Base-by-base conservation (phyloP, 1,140 invertebrate genomes). In the Phymastichus coffea region DNA sequence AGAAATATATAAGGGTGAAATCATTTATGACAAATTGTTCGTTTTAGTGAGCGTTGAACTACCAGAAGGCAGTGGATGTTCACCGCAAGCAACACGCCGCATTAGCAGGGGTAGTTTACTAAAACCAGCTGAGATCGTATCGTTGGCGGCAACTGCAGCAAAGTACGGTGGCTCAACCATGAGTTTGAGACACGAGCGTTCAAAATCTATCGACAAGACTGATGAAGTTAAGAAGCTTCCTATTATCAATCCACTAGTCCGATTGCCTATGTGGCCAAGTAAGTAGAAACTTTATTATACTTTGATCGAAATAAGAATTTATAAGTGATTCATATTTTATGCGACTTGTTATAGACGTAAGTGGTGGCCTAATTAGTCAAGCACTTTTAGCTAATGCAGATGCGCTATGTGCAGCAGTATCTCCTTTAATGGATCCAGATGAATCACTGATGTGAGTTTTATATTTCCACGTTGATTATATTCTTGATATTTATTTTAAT, bases 341-440 rank as follows among this genome's bases (percentile, higher is more conserved):
- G 47, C 23, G 3, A 25, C 0, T 41, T n/a, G n/a, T 49, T 62
- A 4, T 60, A 87, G 86, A 87, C 72, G 81, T 88, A 2, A 81
- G 80, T 20, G 80, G 83, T 49, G 87, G 87, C 58, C 86, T 95
- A 49, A 92, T 95, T 63, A 92, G 91, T 66, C 92, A 94, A 80
- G 95, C 94, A 61, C 82, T 98, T 9, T 78, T 98, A 43, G 94
- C 95, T 25, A 97, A 97, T 80, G 95, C 95, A n/a, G 95, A 97
- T 78, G 93, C 95, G 10, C 80, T 98, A 0, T 97, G 95, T 81
- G 94, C 95, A 30, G 92, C 94, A 6, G 94, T 93, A 12, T 94
- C 93, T 63, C 94, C 94, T 3, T 79, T 97, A 12, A 93, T 96
- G 87, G 93, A 96, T 77, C 88, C 90, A 0, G 92, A 95, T 76